A percentile compares a stretch with the other conserved stretches of the same genome.
Evolutionary conservation across 2,888 invertebrate genomes (phyloP).

Genomic region (Pocota personata): DNA sequence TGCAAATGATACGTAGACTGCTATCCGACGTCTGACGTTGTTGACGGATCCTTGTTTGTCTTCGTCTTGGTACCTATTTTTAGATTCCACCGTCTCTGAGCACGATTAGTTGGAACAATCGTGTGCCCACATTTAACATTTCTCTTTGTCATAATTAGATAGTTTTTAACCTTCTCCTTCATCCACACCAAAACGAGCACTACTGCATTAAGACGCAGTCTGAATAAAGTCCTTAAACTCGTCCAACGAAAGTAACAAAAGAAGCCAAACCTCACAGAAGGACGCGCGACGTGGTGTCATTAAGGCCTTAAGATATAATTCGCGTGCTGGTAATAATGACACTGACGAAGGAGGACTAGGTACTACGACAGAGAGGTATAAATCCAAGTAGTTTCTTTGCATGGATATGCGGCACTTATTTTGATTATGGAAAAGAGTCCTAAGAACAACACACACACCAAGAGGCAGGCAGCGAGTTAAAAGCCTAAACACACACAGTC

Average conservation of each 20-base stretch:
- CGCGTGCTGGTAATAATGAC: constrained; percentile 60
- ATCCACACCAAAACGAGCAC: constrained; percentile 22
- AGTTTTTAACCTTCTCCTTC: constrained; percentile 50
- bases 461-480: not conserved
- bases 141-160: constrained; percentile 44
- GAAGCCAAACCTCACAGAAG: constrained; percentile 23
- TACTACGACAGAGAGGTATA: constrained; percentile 10
- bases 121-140: not conserved
- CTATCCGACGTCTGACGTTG: constrained; percentile 12
- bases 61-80: constrained; percentile 17
- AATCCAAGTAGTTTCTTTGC: constrained; percentile 34
- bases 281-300: constrained; percentile 17
- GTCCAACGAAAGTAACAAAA: not conserved
- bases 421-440: constrained; percentile 49
- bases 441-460: constrained; percentile 14
- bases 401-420: constrained; percentile 61
- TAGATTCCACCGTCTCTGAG: constrained; percentile 1
- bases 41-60: not conserved
- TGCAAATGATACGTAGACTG: not conserved
- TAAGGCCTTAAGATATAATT: constrained; percentile 43
- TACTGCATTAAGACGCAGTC: constrained; percentile 50
- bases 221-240: constrained; percentile 44
- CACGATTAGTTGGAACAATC: not conserved
- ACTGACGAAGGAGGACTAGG: constrained; percentile 39
- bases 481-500: constrained; percentile 4